Conservation (phyloP, 2,888 invertebrate genomes). For the Epinotia bilunana region DNA sequence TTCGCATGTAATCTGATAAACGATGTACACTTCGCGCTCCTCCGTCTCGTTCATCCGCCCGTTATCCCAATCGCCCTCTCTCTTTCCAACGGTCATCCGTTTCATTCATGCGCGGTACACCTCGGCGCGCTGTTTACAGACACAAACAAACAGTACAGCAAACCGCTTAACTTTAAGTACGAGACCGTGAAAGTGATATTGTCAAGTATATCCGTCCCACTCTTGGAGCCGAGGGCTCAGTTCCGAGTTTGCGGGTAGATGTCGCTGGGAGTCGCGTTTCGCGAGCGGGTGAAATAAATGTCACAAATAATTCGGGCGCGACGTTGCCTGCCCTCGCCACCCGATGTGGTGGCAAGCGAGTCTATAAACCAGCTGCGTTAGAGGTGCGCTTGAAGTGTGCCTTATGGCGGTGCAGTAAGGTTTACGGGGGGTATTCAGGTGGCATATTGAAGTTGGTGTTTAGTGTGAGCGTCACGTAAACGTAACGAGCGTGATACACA, state of each 20-base stretch:
- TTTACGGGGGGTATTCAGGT: conserved; percentile 59
- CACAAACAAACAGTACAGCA: conserved; percentile 85
- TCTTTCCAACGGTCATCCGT: conserved; percentile 75
- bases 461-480: conserved; percentile 80
- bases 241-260: conserved; percentile 69
- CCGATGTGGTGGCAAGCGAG: conserved; percentile 76
- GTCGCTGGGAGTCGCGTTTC: conserved; percentile 74
- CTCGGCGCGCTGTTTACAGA: conserved; percentile 84
- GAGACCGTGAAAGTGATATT: conserved; percentile 84
- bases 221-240: conserved; percentile 72
- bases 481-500: conserved; percentile 81
- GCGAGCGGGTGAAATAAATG: conserved; percentile 71
- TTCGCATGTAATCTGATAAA: conserved; percentile 85
- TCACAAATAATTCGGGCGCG: conserved; percentile 81
- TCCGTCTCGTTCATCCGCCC: conserved; percentile 70
- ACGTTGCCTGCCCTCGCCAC: conserved; percentile 83
- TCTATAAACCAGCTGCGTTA: conserved; percentile 68
- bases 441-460: conserved; percentile 63
- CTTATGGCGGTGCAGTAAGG: conserved; percentile 58
- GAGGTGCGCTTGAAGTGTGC: conserved; percentile 55
- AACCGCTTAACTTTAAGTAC: conserved; percentile 85
- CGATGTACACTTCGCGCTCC: conserved; percentile 82
- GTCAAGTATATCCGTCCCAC: conserved; percentile 78
- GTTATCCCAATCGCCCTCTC: conserved; percentile 66
- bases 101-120: conserved; percentile 85